phyloP scores from a whole-genome alignment of 2,888 invertebrate species.

The Pemphredon lugubris region DNA sequence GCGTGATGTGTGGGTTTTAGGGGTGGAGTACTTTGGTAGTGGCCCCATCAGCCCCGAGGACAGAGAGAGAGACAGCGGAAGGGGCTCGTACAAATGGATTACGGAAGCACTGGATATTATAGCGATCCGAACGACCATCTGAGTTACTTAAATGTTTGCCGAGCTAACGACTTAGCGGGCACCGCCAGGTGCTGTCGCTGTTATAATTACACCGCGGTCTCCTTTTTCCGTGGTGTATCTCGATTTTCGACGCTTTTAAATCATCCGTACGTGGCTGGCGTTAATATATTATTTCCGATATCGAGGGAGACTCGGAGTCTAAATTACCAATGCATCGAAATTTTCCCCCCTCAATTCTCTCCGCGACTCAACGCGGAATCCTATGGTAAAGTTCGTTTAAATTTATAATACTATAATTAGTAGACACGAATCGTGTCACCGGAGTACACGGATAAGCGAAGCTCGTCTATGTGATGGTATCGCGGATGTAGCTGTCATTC shows the following conservation, averaged over 20 bases:
- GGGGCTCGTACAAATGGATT: constrained; percentile 70
- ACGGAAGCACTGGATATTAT: constrained; percentile 73
- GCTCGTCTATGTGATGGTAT: too few relatives aligned
- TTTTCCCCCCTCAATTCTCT: too few relatives aligned
- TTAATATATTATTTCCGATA: too few relatives aligned
- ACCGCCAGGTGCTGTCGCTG: constrained; percentile 76
- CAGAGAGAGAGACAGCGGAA: constrained; percentile 28
- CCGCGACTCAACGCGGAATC: too few relatives aligned
- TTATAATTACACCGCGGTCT: constrained; percentile 72
- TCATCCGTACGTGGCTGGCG: background rate
- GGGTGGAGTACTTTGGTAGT: constrained; percentile 10
- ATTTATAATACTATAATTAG: too few relatives aligned
- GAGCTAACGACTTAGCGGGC: constrained; percentile 74
- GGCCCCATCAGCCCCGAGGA: constrained; percentile 46
- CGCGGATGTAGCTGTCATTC: too few relatives aligned
- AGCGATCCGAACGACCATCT: constrained; percentile 67
- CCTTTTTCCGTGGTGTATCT: constrained; percentile 31
- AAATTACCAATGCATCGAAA: too few relatives aligned
- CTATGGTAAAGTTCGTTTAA: too few relatives aligned
- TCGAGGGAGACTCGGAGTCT: too few relatives aligned
- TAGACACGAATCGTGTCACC: too few relatives aligned
- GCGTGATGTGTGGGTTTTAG: constrained; percentile 2
- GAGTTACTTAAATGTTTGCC: constrained; percentile 73
- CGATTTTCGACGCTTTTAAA: constrained; percentile 12
- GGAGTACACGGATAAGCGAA: too few relatives aligned